Conservation (phyloP, 2,797 vertebrate genomes). For the Paratrypauchen microcephalus region DNA sequence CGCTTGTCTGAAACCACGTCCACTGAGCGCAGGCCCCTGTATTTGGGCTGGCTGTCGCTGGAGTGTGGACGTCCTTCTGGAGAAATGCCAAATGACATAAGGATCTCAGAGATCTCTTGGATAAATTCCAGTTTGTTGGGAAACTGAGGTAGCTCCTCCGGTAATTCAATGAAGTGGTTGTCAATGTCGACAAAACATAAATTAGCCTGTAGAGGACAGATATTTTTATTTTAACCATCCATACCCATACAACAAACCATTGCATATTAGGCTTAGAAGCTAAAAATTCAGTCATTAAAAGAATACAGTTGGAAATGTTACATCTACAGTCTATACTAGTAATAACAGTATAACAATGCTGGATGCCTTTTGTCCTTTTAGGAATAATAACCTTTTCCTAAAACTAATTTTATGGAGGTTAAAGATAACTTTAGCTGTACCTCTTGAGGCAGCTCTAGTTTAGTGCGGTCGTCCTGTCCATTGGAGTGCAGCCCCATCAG, state of each 20-base stretch:
- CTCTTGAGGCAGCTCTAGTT: slow-evolving; percentile 97
- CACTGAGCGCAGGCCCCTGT: slow-evolving; percentile 81
- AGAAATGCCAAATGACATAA: slow-evolving; percentile 89
- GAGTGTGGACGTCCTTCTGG: slow-evolving; percentile 90
- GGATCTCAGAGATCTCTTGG: slow-evolving; percentile 95
- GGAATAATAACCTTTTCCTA: too few relatives aligned
- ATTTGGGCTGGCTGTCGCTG: slow-evolving; percentile 85
- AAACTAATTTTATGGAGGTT: not conserved
- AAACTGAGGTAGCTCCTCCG: slow-evolving; percentile 97
- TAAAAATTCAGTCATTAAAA: not conserved
- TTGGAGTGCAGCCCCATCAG: slow-evolving; percentile 99
- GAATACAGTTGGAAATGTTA: not conserved
- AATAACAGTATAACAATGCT: not conserved
- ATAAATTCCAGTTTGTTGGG: slow-evolving; percentile 99
- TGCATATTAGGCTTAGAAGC: not conserved
- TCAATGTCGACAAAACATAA: slow-evolving; percentile 99
- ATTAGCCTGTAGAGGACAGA: slow-evolving; percentile 83
- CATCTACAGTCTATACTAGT: not conserved
- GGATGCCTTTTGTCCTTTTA: not conserved
- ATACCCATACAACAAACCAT: not conserved
- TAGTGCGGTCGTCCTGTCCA: slow-evolving; percentile 93
- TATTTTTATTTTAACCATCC: not conserved
- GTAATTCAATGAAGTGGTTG: slow-evolving; percentile 97
- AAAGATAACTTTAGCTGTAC: slow-evolving; percentile 61
- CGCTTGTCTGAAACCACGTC: slow-evolving; percentile 92